These are phyloP conservation scores for Mastigias papua DNA, from an alignment of 30 jellyfish, hydroid and myxozoan genomes.

Conservation along the genomic window DNA sequence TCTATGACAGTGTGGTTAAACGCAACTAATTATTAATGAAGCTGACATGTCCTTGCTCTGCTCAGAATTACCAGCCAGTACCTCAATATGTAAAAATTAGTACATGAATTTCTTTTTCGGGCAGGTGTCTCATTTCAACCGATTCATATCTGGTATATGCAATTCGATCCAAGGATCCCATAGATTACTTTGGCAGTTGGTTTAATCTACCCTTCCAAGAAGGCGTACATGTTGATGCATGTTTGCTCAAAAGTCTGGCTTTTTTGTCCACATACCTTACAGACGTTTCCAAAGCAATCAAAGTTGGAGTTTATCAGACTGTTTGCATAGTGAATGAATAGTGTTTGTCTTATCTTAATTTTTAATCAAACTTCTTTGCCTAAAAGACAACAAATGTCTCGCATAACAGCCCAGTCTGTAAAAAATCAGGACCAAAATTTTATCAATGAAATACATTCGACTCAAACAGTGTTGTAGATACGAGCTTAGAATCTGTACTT, in stretches of 20 bases:
- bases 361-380: too few species aligned
- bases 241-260: not conserved
- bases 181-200: not conserved
- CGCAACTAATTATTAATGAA: slow-evolving; percentile 45
- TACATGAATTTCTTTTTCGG: slow-evolving; percentile 20
- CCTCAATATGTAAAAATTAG: slow-evolving; percentile 34
- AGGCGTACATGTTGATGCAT: not conserved
- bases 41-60: not conserved
- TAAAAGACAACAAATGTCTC: too few species aligned
- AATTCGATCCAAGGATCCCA: not conserved
- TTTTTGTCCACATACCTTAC: too few species aligned
- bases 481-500: too few species aligned
- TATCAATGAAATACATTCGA: too few species aligned
- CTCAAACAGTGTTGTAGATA: too few species aligned
- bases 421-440: too few species aligned
- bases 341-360: too few species aligned
- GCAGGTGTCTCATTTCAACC: slow-evolving; percentile 23
- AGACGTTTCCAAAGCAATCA: too few species aligned
- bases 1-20: slow-evolving; percentile 29
- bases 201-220: not conserved
- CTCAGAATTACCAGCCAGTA: slow-evolving; percentile 44
- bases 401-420: too few species aligned
- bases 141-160: not conserved
- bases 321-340: too few species aligned
- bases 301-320: too few species aligned